A percentile compares a stretch with the other conserved stretches of the same genome.
Conservation (phyloP, 2,797 vertebrate genomes). For the Aplochiton taeniatus region DNA sequence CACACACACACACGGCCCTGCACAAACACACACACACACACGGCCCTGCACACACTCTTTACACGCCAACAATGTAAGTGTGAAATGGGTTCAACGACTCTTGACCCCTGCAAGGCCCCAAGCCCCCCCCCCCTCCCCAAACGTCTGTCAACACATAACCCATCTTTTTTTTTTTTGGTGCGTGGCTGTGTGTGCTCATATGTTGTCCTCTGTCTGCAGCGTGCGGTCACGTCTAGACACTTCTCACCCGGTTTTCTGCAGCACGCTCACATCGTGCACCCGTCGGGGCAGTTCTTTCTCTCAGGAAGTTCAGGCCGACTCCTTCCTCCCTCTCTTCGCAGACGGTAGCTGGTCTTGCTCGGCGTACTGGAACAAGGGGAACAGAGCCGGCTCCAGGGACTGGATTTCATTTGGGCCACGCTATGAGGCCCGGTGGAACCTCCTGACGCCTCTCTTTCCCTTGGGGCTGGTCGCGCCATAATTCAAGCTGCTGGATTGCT, state of each 20-base stretch:
- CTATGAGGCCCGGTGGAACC: no score
- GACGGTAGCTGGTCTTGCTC: constrained; percentile 43
- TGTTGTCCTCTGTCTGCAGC: constrained; percentile 68
- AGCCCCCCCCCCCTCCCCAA: constrained; percentile 10
- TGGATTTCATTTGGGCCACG: constrained; percentile 12
- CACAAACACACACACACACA: constrained; percentile 2
- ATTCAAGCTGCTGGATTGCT: not conserved
- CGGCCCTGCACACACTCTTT: not conserved
- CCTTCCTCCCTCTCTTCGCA: constrained; percentile 67
- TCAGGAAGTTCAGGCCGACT: constrained; percentile 70
- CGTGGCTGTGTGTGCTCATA: constrained; percentile 61
- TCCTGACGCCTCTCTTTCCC: constrained; percentile 2
- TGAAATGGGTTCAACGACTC: constrained; percentile 62
- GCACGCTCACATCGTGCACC: constrained; percentile 55
- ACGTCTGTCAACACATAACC: constrained; percentile 49
- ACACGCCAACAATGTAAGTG: constrained; percentile 20
- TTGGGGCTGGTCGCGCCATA: constrained; percentile 23
- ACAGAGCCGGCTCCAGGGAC: constrained; percentile 36
- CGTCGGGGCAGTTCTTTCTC: constrained; percentile 65
- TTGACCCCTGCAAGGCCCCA: constrained; percentile 56
- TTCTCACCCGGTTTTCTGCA: constrained; percentile 55
- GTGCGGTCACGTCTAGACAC: constrained; percentile 74
- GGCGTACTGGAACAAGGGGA: constrained; percentile 63
- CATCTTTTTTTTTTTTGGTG: constrained; percentile 44
- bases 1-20: not conserved